Conservation (phyloP, 1,140 invertebrate genomes). For the Diorhabda elongata region DNA sequence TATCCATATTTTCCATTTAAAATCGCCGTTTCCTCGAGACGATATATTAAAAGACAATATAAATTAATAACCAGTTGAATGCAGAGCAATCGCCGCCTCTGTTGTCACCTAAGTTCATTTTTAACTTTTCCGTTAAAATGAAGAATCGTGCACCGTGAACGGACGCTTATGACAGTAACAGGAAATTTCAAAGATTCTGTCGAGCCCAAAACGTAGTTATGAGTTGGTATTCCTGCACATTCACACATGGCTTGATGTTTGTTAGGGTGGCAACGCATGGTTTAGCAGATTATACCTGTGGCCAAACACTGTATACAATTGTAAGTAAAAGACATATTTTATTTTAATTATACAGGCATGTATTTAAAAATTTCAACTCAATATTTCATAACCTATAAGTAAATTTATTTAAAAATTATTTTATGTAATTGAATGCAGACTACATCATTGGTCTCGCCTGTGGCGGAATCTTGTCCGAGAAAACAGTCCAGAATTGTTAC, state of each 20-base stretch:
- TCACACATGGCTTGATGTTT: conserved; percentile 15
- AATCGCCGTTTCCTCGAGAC: too few relatives aligned
- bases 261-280: conserved; percentile 10
- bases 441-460: too few relatives aligned
- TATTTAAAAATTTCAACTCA: too few relatives aligned
- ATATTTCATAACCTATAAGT: too few relatives aligned
- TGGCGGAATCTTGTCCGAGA: too few relatives aligned
- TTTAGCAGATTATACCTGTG: conserved; percentile 5
- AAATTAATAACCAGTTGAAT: too few relatives aligned
- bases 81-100: background rate
- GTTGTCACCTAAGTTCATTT: background rate
- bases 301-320: background rate
- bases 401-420: too few relatives aligned
- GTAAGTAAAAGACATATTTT: background rate
- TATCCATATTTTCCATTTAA: too few relatives aligned
- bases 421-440: too few relatives aligned
- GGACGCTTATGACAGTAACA: conserved; percentile 20
- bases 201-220: background rate
- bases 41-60: too few relatives aligned
- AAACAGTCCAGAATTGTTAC: too few relatives aligned
- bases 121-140: conserved; percentile 18
- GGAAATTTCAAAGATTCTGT: conserved; percentile 17
- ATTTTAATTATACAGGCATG: too few relatives aligned
- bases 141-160: conserved; percentile 17
- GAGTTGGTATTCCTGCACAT: conserved; percentile 4